Evolutionary conservation across 2,113 vertebrate genomes (phyloP).

Genomic region (Calypte anna): DNA sequence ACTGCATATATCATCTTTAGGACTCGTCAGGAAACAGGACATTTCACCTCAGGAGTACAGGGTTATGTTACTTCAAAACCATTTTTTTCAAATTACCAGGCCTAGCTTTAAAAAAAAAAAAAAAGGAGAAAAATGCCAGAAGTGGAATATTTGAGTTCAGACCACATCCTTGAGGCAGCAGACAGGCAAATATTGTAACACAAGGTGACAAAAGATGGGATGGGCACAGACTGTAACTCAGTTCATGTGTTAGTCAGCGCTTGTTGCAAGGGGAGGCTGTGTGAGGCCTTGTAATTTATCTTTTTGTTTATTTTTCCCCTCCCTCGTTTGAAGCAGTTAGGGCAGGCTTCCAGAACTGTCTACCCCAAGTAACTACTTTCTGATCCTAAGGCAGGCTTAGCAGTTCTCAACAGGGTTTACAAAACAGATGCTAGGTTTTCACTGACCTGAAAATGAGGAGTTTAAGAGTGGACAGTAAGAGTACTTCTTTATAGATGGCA

Average conservation of each 20-base stretch:
- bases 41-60: conserved; percentile 87
- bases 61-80: too few species aligned
- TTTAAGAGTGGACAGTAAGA: background rate
- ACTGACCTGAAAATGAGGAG: background rate
- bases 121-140: conserved; percentile 45
- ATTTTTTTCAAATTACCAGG: conserved; percentile 80
- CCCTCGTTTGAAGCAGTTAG: background rate
- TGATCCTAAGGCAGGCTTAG: conserved; percentile 2
- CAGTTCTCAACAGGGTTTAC: background rate
- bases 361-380: background rate
- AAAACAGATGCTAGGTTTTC: background rate
- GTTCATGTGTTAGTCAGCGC: background rate
- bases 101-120: conserved; percentile 64
- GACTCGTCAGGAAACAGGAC: conserved; percentile 87
- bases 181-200: background rate
- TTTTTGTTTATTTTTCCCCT: background rate
- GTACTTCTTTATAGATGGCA: background rate
- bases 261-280: background rate
- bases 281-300: background rate
- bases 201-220: background rate
- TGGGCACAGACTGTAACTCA: background rate
- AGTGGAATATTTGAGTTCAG: background rate
- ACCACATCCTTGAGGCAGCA: background rate
- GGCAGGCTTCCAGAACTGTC: background rate
- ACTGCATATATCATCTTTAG: conserved; percentile 88